These are phyloP conservation scores for Hippasteria phrygiana DNA, from an alignment of 53 echinoderm and acorn worm genomes.

Conservation along the genomic window DNA sequence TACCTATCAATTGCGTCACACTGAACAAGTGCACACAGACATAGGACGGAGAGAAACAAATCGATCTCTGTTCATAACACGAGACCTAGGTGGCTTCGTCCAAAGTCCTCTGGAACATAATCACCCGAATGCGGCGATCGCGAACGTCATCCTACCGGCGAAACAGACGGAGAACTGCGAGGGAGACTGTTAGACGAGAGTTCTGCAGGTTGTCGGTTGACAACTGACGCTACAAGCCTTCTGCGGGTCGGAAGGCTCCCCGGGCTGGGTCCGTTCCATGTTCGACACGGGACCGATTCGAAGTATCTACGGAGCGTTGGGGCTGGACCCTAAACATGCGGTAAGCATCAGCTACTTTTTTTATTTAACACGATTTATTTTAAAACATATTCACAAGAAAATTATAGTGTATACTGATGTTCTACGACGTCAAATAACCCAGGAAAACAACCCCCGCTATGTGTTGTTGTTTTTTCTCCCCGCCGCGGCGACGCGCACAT, in stretches of 20 bases:
- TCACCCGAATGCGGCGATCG: neutral
- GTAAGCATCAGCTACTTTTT: neutral
- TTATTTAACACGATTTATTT: neutral
- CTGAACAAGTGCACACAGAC: neutral
- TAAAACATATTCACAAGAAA: no score
- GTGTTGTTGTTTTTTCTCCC: no score
- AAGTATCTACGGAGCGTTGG: neutral
- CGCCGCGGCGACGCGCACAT: no score
- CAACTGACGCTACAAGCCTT: slow-evolving; percentile 50
- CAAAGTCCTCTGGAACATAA: neutral
- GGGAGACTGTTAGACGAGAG: neutral
- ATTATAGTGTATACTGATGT: no score
- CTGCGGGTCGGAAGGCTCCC: slow-evolving; percentile 62
- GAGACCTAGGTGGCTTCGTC: neutral
- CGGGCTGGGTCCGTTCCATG: neutral
- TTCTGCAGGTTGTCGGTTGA: neutral
- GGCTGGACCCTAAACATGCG: slow-evolving; percentile 67
- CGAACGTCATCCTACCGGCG: neutral
- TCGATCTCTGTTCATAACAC: neutral
- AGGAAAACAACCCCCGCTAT: no score
- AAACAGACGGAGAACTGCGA: neutral
- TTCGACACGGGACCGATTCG: neutral
- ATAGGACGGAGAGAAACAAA: neutral
- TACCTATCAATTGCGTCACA: slow-evolving; percentile 54
- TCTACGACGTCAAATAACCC: no score